Evolutionary conservation across 2,113 vertebrate species (phyloP).

Genomic region (Grantiella picta): DNA sequence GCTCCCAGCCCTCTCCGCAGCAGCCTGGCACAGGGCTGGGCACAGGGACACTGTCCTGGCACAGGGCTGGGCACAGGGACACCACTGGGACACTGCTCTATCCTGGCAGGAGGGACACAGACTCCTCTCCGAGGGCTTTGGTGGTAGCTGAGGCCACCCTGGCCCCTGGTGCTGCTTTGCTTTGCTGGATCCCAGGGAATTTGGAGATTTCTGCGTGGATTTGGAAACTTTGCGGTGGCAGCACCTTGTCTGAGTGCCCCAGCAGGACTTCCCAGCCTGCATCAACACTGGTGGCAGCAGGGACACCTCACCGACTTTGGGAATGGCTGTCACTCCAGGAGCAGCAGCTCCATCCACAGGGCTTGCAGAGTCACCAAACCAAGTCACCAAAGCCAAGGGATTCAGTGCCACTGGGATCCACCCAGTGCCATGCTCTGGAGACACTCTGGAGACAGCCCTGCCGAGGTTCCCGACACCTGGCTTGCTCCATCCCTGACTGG

Average conservation of each 20-base stretch:
- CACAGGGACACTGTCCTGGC: not conserved
- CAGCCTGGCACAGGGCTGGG: not conserved
- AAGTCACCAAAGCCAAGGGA: not conserved
- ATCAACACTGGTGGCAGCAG: not conserved
- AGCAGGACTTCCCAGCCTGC: not conserved
- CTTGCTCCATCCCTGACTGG: fast-evolving
- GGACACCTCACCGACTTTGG: not conserved
- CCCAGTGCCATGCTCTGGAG: not conserved
- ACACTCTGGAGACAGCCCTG: not conserved
- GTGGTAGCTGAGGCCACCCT: not conserved
- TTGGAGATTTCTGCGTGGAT: not conserved
- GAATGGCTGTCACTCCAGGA: not conserved
- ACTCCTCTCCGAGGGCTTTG: not conserved
- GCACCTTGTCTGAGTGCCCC: not conserved
- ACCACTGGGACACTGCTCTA: not conserved
- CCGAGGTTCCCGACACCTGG: fast-evolving
- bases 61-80: not conserved
- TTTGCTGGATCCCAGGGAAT: not conserved
- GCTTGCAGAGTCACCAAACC: not conserved
- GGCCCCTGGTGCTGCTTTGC: not conserved
- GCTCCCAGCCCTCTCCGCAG: not conserved
- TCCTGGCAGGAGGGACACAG: fast-evolving
- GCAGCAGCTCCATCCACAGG: not conserved
- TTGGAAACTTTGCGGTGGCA: not conserved
- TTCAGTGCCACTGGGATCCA: too few species aligned